phyloP scores from a whole-genome alignment of 2,888 invertebrate species.

The Cryptus armator region DNA sequence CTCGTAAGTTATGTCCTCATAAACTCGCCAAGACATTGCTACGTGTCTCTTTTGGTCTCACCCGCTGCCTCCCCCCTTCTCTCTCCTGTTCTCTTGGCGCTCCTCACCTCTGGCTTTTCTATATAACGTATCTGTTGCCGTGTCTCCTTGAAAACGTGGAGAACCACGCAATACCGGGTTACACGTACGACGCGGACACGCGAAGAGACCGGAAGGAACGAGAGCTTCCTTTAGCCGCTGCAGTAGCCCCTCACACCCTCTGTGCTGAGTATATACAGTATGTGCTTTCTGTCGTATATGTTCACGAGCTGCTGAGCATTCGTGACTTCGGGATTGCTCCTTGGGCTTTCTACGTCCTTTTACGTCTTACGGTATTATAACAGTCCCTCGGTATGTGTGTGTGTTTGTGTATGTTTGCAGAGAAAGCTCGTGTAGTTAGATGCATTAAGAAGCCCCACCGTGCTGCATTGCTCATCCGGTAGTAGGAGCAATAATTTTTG shows the following conservation, averaged over 20 bases:
- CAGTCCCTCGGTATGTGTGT: neutral
- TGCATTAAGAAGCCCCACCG: conserved; percentile 39
- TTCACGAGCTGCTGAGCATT: conserved; percentile 51
- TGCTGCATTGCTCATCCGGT: conserved; percentile 31
- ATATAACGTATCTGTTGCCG: conserved; percentile 72
- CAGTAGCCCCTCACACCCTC: conserved; percentile 41
- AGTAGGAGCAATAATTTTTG: conserved; percentile 63
- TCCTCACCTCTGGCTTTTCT: neutral
- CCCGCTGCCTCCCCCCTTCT: conserved; percentile 37
- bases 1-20: conserved; percentile 80
- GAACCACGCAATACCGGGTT: conserved; percentile 69
- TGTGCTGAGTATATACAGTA: neutral
- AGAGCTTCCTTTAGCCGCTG: conserved; percentile 6
- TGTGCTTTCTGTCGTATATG: conserved; percentile 30
- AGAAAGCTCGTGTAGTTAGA: conserved; percentile 32
- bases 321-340: conserved; percentile 40
- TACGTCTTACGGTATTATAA: conserved; percentile 16
- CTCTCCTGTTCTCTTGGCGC: conserved; percentile 19
- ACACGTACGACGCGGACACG: conserved; percentile 49
- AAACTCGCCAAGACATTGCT: conserved; percentile 78
- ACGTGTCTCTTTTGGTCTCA: conserved; percentile 64
- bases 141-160: conserved; percentile 51
- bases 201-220: conserved; percentile 21
- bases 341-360: conserved; percentile 36
- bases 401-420: conserved; percentile 38